These are phyloP conservation scores for Seriola rivoliana DNA, from an alignment of 2,113 vertebrate genomes.

Conservation along the genomic window DNA sequence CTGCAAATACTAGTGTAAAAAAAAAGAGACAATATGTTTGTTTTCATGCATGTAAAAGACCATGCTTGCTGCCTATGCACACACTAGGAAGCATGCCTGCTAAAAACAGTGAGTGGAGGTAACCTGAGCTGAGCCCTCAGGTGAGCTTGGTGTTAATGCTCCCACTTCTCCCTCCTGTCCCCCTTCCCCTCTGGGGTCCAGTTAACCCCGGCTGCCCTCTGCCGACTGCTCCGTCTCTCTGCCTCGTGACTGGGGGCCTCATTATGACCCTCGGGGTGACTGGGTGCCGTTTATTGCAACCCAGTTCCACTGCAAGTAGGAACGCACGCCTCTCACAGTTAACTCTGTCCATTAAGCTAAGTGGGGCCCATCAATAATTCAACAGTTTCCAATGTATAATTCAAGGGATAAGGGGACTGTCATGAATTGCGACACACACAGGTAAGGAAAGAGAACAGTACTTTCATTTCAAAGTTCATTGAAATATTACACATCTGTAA, in stretches of 20 bases:
- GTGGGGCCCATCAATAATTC: constrained; percentile 80
- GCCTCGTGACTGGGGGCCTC: constrained; percentile 55
- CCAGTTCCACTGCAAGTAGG: constrained; percentile 59
- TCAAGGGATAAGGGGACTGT: constrained; percentile 62
- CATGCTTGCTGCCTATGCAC: neutral
- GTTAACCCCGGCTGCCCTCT: constrained; percentile 74
- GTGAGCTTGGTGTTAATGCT: constrained; percentile 61
- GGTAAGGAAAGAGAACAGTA: constrained; percentile 49
- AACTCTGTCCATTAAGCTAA: constrained; percentile 84
- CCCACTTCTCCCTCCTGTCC: constrained; percentile 48
- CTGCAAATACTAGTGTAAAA: neutral
- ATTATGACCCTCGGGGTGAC: constrained; percentile 60
- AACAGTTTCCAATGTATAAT: constrained; percentile 76
- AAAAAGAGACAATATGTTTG: neutral
- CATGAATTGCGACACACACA: constrained; percentile 67
- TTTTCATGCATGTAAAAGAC: neutral
- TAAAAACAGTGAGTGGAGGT: constrained; percentile 49
- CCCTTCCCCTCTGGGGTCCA: constrained; percentile 65
- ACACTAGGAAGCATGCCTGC: constrained; percentile 1
- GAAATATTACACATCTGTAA: constrained; percentile 22
- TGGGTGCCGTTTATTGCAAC: constrained; percentile 58
- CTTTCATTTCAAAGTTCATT: constrained; percentile 23
- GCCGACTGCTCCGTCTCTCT: constrained; percentile 38
- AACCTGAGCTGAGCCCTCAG: constrained; percentile 62
- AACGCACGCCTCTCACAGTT: constrained; percentile 66